A percentile compares a stretch with the other conserved stretches of the same genome.
phyloP scores from a whole-genome alignment of 2,113 vertebrate species.

The Notothenia coriiceps region DNA sequence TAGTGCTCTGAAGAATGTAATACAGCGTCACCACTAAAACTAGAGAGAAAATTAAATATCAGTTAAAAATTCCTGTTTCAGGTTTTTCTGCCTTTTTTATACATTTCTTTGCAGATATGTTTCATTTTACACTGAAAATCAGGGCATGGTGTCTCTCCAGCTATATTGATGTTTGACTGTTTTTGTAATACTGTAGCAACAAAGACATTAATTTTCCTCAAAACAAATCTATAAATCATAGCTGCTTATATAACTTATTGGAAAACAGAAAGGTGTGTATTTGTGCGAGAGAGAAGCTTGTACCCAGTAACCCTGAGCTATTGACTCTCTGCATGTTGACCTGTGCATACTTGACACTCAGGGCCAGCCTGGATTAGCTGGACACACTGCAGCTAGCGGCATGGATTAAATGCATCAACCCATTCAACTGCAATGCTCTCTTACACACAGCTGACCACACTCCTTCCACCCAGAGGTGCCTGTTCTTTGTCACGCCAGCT shows the following conservation, averaged over 20 bases:
- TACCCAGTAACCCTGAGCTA: slow-evolving; percentile 49
- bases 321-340: slow-evolving; percentile 56
- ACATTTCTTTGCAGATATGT: slow-evolving; percentile 27
- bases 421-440: slow-evolving; percentile 62
- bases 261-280: background rate
- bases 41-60: slow-evolving; percentile 35
- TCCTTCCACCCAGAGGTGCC: slow-evolving; percentile 47
- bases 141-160: background rate
- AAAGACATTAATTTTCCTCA: background rate
- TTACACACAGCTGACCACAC: slow-evolving; percentile 63
- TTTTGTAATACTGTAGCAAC: slow-evolving; percentile 12
- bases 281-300: background rate
- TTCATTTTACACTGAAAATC: background rate
- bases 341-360: slow-evolving; percentile 51
- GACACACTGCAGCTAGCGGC: slow-evolving; percentile 68
- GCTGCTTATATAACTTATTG: too few relatives aligned
- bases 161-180: background rate
- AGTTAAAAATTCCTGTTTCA: slow-evolving; percentile 8
- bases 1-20: slow-evolving; percentile 34
- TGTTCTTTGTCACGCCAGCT: slow-evolving; percentile 74
- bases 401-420: slow-evolving; percentile 70
- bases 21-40: slow-evolving; percentile 31
- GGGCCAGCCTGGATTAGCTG: slow-evolving; percentile 72
- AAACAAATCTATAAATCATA: too few relatives aligned
- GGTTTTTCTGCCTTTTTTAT: slow-evolving; percentile 20